Base-by-base conservation (phyloP, 64 coral and sea anemone genomes). In the Montipora sp. region DNA sequence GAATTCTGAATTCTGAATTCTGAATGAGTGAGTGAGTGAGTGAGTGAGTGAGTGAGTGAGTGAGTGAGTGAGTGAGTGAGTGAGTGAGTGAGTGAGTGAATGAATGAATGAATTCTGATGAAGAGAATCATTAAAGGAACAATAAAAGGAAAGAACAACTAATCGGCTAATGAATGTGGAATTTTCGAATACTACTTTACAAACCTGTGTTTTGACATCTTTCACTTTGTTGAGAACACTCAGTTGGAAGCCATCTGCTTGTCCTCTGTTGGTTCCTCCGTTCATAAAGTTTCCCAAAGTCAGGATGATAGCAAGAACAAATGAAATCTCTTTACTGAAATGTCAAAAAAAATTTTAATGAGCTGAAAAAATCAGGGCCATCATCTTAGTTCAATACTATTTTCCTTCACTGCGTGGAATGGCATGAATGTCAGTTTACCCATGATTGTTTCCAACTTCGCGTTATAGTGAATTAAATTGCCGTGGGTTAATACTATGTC, bases 271-370 rank as follows among this genome's bases (percentile, higher is more conserved):
- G 3, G 98, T 99, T 18, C 95, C 90, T 4, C 98, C 98, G 51
- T 99, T 99, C 98, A 99, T 99, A 75, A 96, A 99, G 92, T 99
- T 99, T 5, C 98, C 98, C 55, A 96, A 58, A 16, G 98, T 81
- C 75, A 99, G 79, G 6, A 99, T 85, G 66, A 99, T 79, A 36
- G 91, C 93, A 43, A 99, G 85, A 20, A 99, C 65, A 2, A 75
- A 87, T 19, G 92, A 83, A 48, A 99, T 80, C 15, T 99, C 98
- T 73, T 87, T 80, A 47, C 98, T 99, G 27, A 87, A 89, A 77
- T 20, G 44, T 75, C 2, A 79, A 88, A 84, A 67, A 16, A 67
- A 3, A 1, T 3, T 0, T 8, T 57, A 57, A 57, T 57, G 53
- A 57, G 53, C 6, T 8, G 36, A 36, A 57, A 11, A 57, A 57